phyloP scores from a whole-genome alignment of 1,140 invertebrate species.

The Scaptomyza hsui region DNA sequence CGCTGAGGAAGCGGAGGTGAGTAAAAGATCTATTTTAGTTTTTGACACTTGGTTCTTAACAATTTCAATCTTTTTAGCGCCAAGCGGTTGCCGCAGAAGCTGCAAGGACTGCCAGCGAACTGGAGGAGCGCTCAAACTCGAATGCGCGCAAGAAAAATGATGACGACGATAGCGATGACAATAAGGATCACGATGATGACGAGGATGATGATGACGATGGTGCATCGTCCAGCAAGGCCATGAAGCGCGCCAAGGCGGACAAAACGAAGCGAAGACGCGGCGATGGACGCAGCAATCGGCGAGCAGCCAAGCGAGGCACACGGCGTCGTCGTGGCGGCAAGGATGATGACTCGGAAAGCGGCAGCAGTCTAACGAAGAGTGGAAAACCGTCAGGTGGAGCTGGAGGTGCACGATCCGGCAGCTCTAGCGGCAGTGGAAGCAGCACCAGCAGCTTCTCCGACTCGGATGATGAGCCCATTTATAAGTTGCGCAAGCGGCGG shows the following conservation, averaged over 20 bases:
- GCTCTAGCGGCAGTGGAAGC: conserved; percentile 78
- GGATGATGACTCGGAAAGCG: conserved; percentile 46
- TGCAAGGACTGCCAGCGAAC: conserved; percentile 36
- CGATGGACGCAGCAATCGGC: conserved; percentile 73
- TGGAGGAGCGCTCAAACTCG: conserved; percentile 24
- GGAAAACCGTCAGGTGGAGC: conserved; percentile 40
- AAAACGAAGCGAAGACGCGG: conserved; percentile 68
- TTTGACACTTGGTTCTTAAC: background rate
- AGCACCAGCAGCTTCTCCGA: conserved; percentile 85
- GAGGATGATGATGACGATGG: conserved; percentile 46
- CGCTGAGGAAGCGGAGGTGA: conserved; percentile 84
- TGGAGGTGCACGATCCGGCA: conserved; percentile 28
- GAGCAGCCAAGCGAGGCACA: conserved; percentile 60
- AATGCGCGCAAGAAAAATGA: conserved; percentile 34
- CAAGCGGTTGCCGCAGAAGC: conserved; percentile 32
- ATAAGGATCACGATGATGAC: conserved; percentile 30
- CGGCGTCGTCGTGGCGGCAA: conserved; percentile 64
- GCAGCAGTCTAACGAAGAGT: conserved; percentile 46
- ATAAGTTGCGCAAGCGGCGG: conserved; percentile 90
- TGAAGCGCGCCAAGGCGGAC: conserved; percentile 46
- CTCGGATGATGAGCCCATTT: conserved; percentile 90
- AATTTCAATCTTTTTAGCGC: conserved; percentile 8
- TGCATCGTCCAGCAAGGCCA: conserved; percentile 33
- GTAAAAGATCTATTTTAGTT: background rate
- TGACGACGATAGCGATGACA: conserved; percentile 46